Evolutionary conservation across 2,797 vertebrate species (phyloP).

Genomic region (Macropus fuliginosus): DNA sequence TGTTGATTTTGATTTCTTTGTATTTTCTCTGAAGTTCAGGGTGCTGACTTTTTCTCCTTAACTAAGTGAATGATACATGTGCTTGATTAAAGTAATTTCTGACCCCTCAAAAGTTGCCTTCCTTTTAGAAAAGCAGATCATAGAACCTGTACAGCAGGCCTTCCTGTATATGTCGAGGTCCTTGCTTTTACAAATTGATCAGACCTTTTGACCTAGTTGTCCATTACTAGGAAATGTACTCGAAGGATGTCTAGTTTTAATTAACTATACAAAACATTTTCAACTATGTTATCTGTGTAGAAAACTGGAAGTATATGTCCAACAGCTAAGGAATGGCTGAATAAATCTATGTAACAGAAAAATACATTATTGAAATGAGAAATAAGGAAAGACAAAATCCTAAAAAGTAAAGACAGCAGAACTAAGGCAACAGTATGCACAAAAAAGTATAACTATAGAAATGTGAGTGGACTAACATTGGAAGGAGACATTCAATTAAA

Average conservation of each 20-base stretch:
- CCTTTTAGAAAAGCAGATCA: too few relatives aligned
- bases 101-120: too few relatives aligned
- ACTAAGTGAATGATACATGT: too few relatives aligned
- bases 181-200: not conserved
- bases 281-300: not conserved
- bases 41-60: too few relatives aligned
- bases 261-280: not conserved
- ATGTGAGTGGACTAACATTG: not conserved
- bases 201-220: not conserved
- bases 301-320: not conserved
- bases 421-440: not conserved
- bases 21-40: too few relatives aligned
- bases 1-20: too few relatives aligned
- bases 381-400: not conserved
- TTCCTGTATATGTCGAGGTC: too few relatives aligned
- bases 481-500: not conserved
- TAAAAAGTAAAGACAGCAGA: not conserved
- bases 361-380: not conserved
- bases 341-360: not conserved
- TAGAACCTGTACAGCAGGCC: too few relatives aligned
- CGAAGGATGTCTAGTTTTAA: not conserved
- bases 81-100: too few relatives aligned
- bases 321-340: not conserved
- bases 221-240: not conserved
- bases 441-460: not conserved